Percentiles rank a stretch among this genome's conserved stretches.
Evolutionary conservation across 2,888 invertebrate species (phyloP).

Genomic region (Eledona agricola): DNA sequence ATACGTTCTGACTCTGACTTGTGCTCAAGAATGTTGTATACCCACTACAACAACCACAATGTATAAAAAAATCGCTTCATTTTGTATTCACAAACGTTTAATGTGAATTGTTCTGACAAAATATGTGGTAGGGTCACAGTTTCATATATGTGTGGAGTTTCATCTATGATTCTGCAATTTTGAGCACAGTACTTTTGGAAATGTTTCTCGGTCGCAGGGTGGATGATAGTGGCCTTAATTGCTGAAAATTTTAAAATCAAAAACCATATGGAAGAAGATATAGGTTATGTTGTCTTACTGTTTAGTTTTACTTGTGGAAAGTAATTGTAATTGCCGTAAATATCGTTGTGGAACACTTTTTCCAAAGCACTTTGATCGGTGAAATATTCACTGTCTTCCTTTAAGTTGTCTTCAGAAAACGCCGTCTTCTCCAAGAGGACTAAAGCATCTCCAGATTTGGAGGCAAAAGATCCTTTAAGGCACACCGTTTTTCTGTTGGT

Average conservation of each 20-base stretch:
- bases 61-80: constrained; percentile 13
- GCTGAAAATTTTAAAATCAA: constrained; percentile 66
- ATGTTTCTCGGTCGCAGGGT: constrained; percentile 93
- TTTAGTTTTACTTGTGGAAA: constrained; percentile 64
- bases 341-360: constrained; percentile 80
- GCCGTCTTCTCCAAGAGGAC: constrained; percentile 84
- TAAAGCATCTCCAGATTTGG: constrained; percentile 72
- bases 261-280: constrained; percentile 14
- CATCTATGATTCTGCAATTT: constrained; percentile 78
- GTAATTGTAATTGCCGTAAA: constrained; percentile 84
- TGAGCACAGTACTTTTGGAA: constrained; percentile 85
- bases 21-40: constrained; percentile 93
- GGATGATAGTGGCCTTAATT: constrained; percentile 88
- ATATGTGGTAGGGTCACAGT: constrained; percentile 82
- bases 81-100: constrained; percentile 74
- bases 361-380: constrained; percentile 68
- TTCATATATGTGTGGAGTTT: constrained; percentile 84
- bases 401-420: constrained; percentile 73
- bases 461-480: constrained; percentile 74
- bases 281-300: constrained; percentile 65
- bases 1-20: constrained; percentile 90
- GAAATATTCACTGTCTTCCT: constrained; percentile 67
- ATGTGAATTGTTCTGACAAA: constrained; percentile 75
- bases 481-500: constrained; percentile 76
- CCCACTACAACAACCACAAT: constrained; percentile 78